These are phyloP conservation scores for Crotalus viridis DNA, from an alignment of 2,113 vertebrate genomes.

Conservation along the genomic window DNA sequence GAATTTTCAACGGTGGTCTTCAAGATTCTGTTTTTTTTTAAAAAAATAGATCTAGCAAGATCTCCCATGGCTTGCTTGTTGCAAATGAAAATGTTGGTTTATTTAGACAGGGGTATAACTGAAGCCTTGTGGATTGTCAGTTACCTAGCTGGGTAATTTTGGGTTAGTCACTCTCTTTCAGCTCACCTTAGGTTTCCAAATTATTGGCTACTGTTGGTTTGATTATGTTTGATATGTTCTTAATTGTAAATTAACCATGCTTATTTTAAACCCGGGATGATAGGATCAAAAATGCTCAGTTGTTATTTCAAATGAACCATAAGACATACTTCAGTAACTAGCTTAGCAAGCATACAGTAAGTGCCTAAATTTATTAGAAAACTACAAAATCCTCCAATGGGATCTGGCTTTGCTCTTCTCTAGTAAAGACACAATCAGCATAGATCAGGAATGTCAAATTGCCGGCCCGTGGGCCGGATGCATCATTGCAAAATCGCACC, in stretches of 20 bases:
- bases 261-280: neutral
- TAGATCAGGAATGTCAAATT: too few species aligned
- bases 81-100: neutral
- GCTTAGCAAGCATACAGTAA: neutral
- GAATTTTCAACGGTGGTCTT: neutral
- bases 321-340: neutral
- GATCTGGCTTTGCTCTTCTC: neutral
- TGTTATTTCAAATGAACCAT: neutral
- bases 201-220: neutral
- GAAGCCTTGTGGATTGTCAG: neutral
- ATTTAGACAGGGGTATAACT: neutral
- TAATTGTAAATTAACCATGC: neutral
- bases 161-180: neutral
- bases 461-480: too few species aligned
- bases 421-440: neutral
- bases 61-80: neutral
- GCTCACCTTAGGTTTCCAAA: neutral
- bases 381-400: neutral
- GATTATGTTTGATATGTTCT: neutral
- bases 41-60: neutral
- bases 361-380: neutral
- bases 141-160: neutral
- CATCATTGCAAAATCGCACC: too few species aligned
- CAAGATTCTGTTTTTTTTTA: neutral
- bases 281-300: neutral